Conservation (phyloP, 2,113 vertebrate genomes). For the Rhagologus leucostigma region DNA sequence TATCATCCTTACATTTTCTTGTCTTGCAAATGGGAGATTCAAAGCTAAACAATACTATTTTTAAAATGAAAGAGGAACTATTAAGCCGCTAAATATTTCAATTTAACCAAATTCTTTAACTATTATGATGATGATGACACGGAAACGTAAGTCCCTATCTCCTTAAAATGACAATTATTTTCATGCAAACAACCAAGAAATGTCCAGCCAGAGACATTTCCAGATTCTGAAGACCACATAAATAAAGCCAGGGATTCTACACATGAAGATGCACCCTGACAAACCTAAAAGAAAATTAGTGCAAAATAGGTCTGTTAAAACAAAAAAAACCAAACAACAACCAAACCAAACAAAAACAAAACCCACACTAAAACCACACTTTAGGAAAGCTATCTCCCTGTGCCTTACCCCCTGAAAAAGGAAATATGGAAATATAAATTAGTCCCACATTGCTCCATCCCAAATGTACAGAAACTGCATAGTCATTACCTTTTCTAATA, state of each 20-base stretch:
- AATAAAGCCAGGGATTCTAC: background rate
- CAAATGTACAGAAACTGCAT: background rate
- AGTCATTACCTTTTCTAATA: background rate
- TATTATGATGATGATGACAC: background rate
- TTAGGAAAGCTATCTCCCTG: background rate
- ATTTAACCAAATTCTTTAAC: background rate
- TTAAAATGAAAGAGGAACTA: background rate
- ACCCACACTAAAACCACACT: background rate
- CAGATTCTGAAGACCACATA: background rate
- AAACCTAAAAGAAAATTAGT: background rate
- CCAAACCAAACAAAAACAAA: background rate
- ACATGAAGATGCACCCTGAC: background rate
- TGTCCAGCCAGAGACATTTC: background rate
- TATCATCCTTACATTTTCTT: background rate
- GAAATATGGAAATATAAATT: background rate
- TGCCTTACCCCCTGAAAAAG: background rate
- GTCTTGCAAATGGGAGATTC: background rate
- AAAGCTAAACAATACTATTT: background rate
- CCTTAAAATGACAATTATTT: background rate
- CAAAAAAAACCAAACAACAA: background rate
- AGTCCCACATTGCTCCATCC: background rate
- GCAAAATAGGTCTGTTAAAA: background rate
- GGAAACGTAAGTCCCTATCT: rapidly evolving
- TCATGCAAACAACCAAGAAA: background rate
- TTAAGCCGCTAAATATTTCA: background rate